Conservation (phyloP, 1,140 invertebrate species). For the Pseudomyrmex dendroicus region DNA sequence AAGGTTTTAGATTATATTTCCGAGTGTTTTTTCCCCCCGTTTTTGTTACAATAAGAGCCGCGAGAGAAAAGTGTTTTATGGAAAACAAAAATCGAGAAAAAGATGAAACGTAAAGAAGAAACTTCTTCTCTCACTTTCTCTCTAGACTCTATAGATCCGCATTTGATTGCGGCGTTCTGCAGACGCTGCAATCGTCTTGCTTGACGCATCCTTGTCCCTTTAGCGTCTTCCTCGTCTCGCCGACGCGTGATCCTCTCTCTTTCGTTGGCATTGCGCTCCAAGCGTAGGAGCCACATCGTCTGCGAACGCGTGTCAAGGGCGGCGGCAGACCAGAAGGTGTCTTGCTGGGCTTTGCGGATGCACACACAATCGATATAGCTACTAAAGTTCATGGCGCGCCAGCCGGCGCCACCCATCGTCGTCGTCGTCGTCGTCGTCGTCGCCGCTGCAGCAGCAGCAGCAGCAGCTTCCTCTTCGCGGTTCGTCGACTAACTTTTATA, state of each 20-base stretch:
- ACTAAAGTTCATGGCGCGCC: slow-evolving; percentile 83
- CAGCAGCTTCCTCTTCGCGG: neutral
- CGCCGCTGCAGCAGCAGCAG: neutral
- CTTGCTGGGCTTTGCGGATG: slow-evolving; percentile 70
- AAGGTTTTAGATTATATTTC: neutral
- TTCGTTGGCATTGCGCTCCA: slow-evolving; percentile 50
- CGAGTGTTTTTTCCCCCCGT: neutral
- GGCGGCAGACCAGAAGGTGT: slow-evolving; percentile 79
- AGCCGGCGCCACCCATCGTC: slow-evolving; percentile 51
- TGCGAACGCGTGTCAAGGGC: slow-evolving; percentile 80
- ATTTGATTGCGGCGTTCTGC: slow-evolving; percentile 20
- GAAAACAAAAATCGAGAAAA: too few species aligned
- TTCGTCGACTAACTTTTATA: slow-evolving; percentile 32
- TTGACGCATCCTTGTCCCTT: slow-evolving; percentile 40
- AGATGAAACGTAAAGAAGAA: too few species aligned
- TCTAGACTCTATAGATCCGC: slow-evolving; percentile 8
- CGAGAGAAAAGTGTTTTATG: too few species aligned
- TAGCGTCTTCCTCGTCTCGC: slow-evolving; percentile 27
- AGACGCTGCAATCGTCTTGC: slow-evolving; percentile 36
- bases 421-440: slow-evolving; percentile 4
- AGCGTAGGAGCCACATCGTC: slow-evolving; percentile 59
- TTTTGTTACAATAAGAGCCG: neutral
- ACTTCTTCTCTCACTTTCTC: neutral
- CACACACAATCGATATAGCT: slow-evolving; percentile 82
- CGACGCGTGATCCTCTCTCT: slow-evolving; percentile 37